Conservation (phyloP, 2,113 vertebrate species). For the Gallinago jamesoni region DNA sequence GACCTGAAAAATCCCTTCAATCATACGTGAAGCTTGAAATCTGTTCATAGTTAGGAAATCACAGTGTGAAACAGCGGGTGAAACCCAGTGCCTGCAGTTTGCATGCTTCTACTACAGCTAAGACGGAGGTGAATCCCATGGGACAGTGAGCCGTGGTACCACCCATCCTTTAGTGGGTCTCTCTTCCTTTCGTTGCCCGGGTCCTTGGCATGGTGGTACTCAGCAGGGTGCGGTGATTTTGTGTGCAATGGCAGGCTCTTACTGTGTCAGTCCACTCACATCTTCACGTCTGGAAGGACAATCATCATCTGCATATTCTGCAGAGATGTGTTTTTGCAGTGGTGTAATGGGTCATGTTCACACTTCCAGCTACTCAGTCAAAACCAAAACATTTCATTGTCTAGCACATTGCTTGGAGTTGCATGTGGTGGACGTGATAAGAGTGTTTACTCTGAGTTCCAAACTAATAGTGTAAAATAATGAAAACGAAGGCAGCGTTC, state of each 20-base stretch:
- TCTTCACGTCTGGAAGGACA: not conserved
- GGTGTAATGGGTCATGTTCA: not conserved
- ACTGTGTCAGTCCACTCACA: not conserved
- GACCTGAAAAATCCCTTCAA: not conserved
- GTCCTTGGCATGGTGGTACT: not conserved
- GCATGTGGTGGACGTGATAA: not conserved
- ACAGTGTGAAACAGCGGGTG: not conserved
- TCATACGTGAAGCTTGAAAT: not conserved
- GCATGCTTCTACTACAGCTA: not conserved
- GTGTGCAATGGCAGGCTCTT: not conserved
- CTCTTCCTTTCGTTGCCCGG: not conserved
- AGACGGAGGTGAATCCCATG: not conserved
- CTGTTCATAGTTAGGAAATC: not conserved
- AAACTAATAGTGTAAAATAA: not conserved
- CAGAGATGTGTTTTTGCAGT: not conserved
- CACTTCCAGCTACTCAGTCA: not conserved
- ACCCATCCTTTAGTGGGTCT: not conserved
- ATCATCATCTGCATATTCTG: not conserved
- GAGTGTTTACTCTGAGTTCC: not conserved
- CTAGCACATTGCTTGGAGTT: not conserved
- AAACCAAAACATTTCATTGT: not conserved
- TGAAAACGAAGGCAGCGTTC: not conserved
- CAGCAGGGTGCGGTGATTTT: not conserved
- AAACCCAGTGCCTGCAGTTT: not conserved
- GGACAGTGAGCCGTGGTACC: not conserved